Base-by-base conservation (phyloP, 2,888 invertebrate species). In the Pomacea canaliculata region DNA sequence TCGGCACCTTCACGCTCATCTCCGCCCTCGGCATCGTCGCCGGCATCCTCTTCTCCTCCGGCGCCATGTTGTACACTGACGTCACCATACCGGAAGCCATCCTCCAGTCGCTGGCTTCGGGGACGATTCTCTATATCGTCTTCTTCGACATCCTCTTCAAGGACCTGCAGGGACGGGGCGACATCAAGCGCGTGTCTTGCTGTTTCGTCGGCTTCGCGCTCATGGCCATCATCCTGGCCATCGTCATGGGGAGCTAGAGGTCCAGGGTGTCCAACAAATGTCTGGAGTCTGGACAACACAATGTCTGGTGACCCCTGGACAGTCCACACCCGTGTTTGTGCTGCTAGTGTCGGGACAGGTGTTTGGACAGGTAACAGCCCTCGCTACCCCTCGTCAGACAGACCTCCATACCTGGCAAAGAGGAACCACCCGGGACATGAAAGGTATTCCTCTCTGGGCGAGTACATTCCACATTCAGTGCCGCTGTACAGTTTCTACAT, bases 81-180 rank as follows among this genome's bases (percentile, higher is more conserved):
- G 87, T 88, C 46, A 83, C 85, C 49, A 86, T 88, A 27, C 86
- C 87, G 9, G 86, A 88, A 70, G 87, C 87, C 8, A 86, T 88
- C 66, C 80, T 88, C 66, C 88, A 88, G 80, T 86, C 86, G 72
- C 78, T 88, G 19, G 85, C 87, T 7, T 87, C 87, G 1, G 88
- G 88, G 18, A 87, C 86, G 48, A 85, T 88, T 66, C 84, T 88
- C 69, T 88, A 87, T 79, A 88, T 88, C 59, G 84, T 88, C 48
- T 87, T 88, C 80, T 85, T 88, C 74, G 86, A 88, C 71, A 86
- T 88, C 76, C 79, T 88, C n/a, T 87, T 84, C 76, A 86, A 87
- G 71, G 87, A 87, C 76, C 77, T 88, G 56, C 83, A 86, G 66
- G 86, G 87, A 18, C 84, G 85, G 70, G 86, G 85, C 37, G 86